Evolutionary conservation across 1,140 invertebrate species (phyloP).

Genomic region (Coelopa frigida): DNA sequence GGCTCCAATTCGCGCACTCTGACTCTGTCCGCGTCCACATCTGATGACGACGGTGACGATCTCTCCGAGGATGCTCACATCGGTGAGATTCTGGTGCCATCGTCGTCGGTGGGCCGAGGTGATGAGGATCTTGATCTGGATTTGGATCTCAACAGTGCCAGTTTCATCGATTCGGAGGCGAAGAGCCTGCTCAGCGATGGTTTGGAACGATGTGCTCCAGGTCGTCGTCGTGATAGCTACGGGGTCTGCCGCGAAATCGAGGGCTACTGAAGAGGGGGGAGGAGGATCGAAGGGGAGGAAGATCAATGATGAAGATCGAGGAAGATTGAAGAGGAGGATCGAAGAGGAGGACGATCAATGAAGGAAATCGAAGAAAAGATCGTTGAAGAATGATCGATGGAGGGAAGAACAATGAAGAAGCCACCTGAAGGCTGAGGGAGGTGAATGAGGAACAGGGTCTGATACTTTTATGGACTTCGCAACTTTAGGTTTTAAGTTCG

Average conservation of each 20-base stretch:
- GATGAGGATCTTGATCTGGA: conserved; percentile 20
- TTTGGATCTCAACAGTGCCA: conserved; percentile 27
- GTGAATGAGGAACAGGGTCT: too few relatives aligned
- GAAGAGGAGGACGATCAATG: too few relatives aligned
- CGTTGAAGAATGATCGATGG: too few relatives aligned
- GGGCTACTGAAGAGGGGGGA: conserved; percentile 25
- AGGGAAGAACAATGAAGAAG: too few relatives aligned
- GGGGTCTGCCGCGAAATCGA: conserved; percentile 47
- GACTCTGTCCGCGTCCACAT: not conserved
- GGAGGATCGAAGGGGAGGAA: too few relatives aligned
- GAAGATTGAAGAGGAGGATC: too few relatives aligned
- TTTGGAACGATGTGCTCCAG: conserved; percentile 55
- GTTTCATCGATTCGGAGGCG: conserved; percentile 17
- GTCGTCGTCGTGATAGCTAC: conserved; percentile 50
- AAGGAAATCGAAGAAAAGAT: too few relatives aligned
- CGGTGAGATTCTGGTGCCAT: conserved; percentile 10
- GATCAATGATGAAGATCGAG: too few relatives aligned
- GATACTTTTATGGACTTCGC: too few relatives aligned
- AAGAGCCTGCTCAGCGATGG: conserved; percentile 51
- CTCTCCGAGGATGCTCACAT: conserved; percentile 4
- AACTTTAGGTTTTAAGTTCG: too few relatives aligned
- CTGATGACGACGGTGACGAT: conserved; percentile 2
- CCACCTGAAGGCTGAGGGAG: too few relatives aligned
- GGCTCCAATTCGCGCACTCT: not conserved
- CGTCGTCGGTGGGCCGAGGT: conserved; percentile 1